Evolutionary conservation across 2,113 vertebrate species (phyloP).

Genomic region (Chamaetylas fuelleborni): DNA sequence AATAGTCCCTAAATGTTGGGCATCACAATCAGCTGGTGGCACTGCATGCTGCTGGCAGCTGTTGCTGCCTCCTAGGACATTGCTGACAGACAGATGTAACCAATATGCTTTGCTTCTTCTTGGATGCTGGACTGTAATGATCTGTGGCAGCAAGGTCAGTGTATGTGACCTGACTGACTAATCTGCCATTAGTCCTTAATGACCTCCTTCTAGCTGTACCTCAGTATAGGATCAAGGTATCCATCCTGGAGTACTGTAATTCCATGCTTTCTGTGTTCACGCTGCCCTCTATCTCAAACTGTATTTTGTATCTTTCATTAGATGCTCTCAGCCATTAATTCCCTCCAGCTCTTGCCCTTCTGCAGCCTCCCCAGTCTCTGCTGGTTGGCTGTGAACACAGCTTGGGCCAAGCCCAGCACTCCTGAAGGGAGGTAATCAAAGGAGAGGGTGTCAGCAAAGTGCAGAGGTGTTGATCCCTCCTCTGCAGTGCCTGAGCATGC

Average conservation of each 20-base stretch:
- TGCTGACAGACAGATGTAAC: not conserved
- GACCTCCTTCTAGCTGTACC: not conserved
- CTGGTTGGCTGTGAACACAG: not conserved
- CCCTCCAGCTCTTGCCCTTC: not conserved
- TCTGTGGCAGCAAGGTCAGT: not conserved
- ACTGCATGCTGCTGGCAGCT: not conserved
- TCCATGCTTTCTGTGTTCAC: not conserved
- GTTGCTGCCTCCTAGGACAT: not conserved
- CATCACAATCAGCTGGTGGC: not conserved
- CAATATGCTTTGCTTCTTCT: not conserved
- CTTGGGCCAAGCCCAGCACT: not conserved
- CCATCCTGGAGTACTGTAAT: not conserved
- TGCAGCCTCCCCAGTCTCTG: rapidly evolving
- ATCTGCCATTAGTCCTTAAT: not conserved
- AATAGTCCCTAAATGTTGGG: not conserved
- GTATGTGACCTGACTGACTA: rapidly evolving
- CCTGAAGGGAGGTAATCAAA: not conserved
- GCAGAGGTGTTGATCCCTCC: not conserved
- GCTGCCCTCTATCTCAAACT: not conserved
- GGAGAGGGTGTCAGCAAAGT: not conserved
- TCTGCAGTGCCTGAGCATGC: not conserved
- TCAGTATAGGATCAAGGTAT: not conserved
- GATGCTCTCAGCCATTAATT: not conserved
- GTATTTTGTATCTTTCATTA: not conserved
- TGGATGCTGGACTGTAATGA: not conserved